Conservation (phyloP, 2,888 invertebrate species). For the Prosapia bicincta region DNA sequence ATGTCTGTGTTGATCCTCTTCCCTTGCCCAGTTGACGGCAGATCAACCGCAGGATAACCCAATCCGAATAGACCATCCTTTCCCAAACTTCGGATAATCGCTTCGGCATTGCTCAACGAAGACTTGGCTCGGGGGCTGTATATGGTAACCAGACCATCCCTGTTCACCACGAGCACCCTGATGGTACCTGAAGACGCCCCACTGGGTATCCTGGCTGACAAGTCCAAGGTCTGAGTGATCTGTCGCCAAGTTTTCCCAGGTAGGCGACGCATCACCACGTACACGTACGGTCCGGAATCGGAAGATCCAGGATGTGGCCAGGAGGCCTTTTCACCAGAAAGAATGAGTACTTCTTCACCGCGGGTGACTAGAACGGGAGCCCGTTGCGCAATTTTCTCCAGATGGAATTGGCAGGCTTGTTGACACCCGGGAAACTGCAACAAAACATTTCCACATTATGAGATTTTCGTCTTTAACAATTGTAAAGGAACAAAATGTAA, state of each 20-base stretch:
- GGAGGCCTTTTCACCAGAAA: conserved; percentile 59
- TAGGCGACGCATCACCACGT: conserved; percentile 63
- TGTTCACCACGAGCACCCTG: conserved; percentile 66
- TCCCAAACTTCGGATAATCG: conserved; percentile 43
- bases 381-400: conserved; percentile 58
- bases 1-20: conserved; percentile 52
- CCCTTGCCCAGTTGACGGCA: conserved; percentile 45
- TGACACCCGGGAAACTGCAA: conserved; percentile 69
- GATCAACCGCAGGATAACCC: background rate
- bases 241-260: conserved; percentile 43
- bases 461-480: too few relatives aligned
- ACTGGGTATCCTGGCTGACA: conserved; percentile 61
- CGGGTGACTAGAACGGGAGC: conserved; percentile 68
- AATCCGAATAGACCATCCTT: background rate
- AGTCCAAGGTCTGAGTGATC: conserved; percentile 56
- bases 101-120: conserved; percentile 44
- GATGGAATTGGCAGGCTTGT: conserved; percentile 66
- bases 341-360: conserved; percentile 63
- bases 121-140: conserved; percentile 55
- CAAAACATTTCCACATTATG: too few relatives aligned
- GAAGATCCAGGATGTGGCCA: conserved; percentile 62
- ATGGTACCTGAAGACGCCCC: conserved; percentile 59
- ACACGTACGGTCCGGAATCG: conserved; percentile 49
- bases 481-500: too few relatives aligned
- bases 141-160: conserved; percentile 66